Evolutionary conservation across 2,113 vertebrate species (phyloP).

Genomic region (Oceanodroma tethys): DNA sequence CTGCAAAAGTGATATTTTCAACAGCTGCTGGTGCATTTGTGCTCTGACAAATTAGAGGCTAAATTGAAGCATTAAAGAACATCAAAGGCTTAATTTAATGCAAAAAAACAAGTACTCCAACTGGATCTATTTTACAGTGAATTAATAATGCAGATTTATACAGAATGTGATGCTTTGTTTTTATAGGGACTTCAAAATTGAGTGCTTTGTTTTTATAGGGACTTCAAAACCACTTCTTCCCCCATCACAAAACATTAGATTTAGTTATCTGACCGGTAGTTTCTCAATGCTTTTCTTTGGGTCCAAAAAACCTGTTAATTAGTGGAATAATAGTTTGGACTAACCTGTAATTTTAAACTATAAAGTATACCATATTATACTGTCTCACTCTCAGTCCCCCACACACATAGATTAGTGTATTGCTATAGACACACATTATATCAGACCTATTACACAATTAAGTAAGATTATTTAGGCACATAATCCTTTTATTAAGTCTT

Average conservation of each 20-base stretch:
- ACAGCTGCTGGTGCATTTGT: conserved; percentile 84
- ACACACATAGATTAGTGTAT: neutral
- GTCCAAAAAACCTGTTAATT: neutral
- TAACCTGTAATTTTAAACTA: conserved; percentile 29
- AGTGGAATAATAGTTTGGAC: neutral
- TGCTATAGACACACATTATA: neutral
- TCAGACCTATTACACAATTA: conserved; percentile 29
- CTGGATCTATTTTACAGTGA: conserved; percentile 75
- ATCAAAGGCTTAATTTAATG: conserved; percentile 83
- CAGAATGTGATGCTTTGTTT: conserved; percentile 57
- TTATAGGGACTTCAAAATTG: conserved; percentile 42
- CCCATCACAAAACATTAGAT: conserved; percentile 39
- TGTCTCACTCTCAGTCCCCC: neutral
- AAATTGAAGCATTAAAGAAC: conserved; percentile 81
- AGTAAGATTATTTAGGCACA: conserved; percentile 6
- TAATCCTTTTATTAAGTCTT: conserved; percentile 35
- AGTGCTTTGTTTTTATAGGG: conserved; percentile 60
- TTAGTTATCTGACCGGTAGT: neutral
- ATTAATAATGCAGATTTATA: conserved; percentile 82
- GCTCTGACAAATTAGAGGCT: conserved; percentile 81
- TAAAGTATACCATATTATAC: neutral
- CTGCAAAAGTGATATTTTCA: conserved; percentile 86
- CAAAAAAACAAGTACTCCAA: conserved; percentile 80
- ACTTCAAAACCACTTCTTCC: conserved; percentile 32
- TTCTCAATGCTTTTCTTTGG: conserved; percentile 5